Conservation (phyloP, 2,113 vertebrate genomes). For the Chrysemys picta region DNA sequence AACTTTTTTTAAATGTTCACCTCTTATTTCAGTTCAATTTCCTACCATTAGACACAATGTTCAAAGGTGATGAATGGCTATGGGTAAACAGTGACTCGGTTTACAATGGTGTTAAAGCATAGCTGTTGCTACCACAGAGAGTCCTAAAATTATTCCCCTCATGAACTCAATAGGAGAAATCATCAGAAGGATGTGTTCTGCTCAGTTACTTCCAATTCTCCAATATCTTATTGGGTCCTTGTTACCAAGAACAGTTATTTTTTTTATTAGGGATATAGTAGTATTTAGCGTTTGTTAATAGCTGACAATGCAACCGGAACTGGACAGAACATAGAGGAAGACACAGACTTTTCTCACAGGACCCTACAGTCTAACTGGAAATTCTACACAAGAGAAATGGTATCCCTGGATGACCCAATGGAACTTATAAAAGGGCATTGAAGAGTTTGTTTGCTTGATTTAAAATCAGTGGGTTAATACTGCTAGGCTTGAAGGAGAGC, state of each 20-base stretch:
- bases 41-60: background rate
- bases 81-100: background rate
- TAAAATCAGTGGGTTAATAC: background rate
- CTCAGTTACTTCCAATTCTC: background rate
- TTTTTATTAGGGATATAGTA: background rate
- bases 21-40: background rate
- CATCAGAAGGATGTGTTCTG: background rate
- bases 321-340: background rate
- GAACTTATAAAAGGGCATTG: background rate
- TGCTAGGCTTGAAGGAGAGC: background rate
- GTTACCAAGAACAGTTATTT: background rate
- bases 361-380: background rate
- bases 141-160: background rate
- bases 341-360: background rate
- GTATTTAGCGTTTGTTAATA: background rate
- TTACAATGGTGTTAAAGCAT: background rate
- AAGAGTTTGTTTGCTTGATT: background rate
- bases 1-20: background rate
- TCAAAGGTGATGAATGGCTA: background rate
- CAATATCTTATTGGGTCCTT: background rate
- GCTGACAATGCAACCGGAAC: background rate
- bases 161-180: background rate
- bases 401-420: background rate
- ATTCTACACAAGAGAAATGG: background rate
- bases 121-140: background rate